These are phyloP conservation scores for Aplodontia rufa DNA, from an alignment of 2,113 vertebrate species.

Conservation along the genomic window DNA sequence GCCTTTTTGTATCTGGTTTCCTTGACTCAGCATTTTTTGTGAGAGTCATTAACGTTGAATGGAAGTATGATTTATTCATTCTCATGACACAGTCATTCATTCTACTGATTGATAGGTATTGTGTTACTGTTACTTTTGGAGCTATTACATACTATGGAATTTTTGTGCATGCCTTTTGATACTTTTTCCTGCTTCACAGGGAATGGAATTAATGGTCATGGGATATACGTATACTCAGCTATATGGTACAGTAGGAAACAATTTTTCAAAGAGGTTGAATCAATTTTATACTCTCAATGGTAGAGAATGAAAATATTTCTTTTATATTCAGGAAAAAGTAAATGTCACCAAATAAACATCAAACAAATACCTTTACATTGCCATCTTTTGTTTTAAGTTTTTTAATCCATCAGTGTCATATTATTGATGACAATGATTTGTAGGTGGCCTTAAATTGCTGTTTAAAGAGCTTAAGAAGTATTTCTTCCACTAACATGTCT, in stretches of 20 bases:
- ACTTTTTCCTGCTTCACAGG: too few relatives aligned
- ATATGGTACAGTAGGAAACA: background rate
- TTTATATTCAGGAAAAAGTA: background rate
- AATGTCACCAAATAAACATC: background rate
- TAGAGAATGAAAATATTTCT: background rate
- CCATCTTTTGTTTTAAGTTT: background rate
- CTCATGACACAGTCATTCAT: too few relatives aligned
- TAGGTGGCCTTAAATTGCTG: background rate
- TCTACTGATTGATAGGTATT: too few relatives aligned
- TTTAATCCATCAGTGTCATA: background rate
- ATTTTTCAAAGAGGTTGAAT: background rate
- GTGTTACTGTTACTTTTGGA: too few relatives aligned
- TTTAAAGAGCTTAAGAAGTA: background rate
- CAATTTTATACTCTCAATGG: background rate
- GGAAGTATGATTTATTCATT: too few relatives aligned
- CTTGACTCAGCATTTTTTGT: too few relatives aligned
- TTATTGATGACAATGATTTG: background rate
- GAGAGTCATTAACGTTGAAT: too few relatives aligned
- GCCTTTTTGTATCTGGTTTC: too few relatives aligned
- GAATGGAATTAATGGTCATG: too few relatives aligned
- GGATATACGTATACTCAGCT: background rate
- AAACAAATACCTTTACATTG: background rate
- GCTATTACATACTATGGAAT: too few relatives aligned
- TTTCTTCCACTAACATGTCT: background rate
- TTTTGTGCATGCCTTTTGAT: too few relatives aligned